These are phyloP conservation scores for Onthophagus sagittarius DNA, from an alignment of 2,888 invertebrate species.

Conservation along the genomic window DNA sequence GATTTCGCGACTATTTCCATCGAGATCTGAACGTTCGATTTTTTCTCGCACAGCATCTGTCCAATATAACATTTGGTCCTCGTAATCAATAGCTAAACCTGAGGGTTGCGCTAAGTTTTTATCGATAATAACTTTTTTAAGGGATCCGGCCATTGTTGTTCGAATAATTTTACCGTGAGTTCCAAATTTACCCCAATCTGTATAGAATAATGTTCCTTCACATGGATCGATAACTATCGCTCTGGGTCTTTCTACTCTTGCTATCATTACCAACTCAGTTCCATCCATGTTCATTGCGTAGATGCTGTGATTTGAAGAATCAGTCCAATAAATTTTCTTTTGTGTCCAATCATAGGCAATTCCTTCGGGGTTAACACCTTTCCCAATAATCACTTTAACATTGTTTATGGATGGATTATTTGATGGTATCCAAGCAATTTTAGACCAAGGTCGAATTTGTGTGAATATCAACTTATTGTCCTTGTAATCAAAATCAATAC, in stretches of 20 bases:
- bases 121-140: constrained; percentile 83
- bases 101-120: constrained; percentile 92
- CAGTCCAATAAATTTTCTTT: constrained; percentile 97
- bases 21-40: constrained; percentile 87
- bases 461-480: constrained; percentile 88
- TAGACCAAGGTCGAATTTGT: constrained; percentile 87
- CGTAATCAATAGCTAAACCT: constrained; percentile 92
- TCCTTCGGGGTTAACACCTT: constrained; percentile 88
- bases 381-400: constrained; percentile 66
- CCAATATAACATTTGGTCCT: constrained; percentile 92
- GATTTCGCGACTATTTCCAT: constrained; percentile 81
- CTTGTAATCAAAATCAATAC: constrained; percentile 90
- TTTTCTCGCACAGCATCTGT: constrained; percentile 94
- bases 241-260: constrained; percentile 86
- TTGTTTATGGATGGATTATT: constrained; percentile 61
- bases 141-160: constrained; percentile 94
- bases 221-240: constrained; percentile 97
- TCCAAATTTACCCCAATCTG: constrained; percentile 93
- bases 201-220: constrained; percentile 90
- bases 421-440: constrained; percentile 77
- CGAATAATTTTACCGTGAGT: constrained; percentile 91
- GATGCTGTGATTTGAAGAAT: constrained; percentile 89
- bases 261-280: constrained; percentile 83
- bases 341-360: constrained; percentile 98
- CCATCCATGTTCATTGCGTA: constrained; percentile 93